Evolutionary conservation across 2,888 invertebrate genomes (phyloP).

Genomic region (Rhimphoctona megacephalus): DNA sequence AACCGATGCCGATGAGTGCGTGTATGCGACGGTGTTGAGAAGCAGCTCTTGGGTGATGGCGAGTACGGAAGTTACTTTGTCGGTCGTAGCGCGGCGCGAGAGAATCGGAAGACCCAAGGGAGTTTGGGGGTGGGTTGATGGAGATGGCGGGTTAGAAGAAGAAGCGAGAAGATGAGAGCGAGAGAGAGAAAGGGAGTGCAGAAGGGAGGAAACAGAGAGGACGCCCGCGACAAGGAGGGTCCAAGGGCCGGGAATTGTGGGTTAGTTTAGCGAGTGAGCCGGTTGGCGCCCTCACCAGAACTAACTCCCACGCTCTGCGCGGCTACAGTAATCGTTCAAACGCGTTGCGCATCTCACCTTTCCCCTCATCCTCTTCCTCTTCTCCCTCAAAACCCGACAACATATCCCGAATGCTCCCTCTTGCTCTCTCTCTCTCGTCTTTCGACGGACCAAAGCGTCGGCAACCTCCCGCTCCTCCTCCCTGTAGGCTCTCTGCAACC

Average conservation of each 20-base stretch:
- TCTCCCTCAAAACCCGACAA: slow-evolving; percentile 49
- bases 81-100: slow-evolving; percentile 66
- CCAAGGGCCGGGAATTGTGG: slow-evolving; percentile 70
- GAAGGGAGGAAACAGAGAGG: slow-evolving; percentile 6
- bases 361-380: slow-evolving; percentile 43
- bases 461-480: slow-evolving; percentile 44
- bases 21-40: neutral
- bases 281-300: slow-evolving; percentile 84
- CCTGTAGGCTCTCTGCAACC: slow-evolving; percentile 51
- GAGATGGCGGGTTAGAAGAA: slow-evolving; percentile 70
- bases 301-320: slow-evolving; percentile 84
- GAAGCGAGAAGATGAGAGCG: slow-evolving; percentile 16
- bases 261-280: slow-evolving; percentile 81
- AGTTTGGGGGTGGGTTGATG: slow-evolving; percentile 64
- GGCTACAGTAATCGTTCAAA: slow-evolving; percentile 75
- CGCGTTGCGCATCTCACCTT: slow-evolving; percentile 77
- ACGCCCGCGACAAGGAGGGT: slow-evolving; percentile 55
- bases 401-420: slow-evolving; percentile 41
- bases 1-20: slow-evolving; percentile 32
- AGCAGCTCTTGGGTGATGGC: slow-evolving; percentile 46
- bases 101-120: slow-evolving; percentile 58
- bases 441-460: slow-evolving; percentile 20
- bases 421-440: neutral
- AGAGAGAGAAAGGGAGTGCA: slow-evolving; percentile 10
- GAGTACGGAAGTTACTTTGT: slow-evolving; percentile 74